Evolutionary conservation across 1,140 invertebrate species (phyloP), one percentile per base, ranked within the genome.

Genomic region (Adelges cooleyi): DNA sequence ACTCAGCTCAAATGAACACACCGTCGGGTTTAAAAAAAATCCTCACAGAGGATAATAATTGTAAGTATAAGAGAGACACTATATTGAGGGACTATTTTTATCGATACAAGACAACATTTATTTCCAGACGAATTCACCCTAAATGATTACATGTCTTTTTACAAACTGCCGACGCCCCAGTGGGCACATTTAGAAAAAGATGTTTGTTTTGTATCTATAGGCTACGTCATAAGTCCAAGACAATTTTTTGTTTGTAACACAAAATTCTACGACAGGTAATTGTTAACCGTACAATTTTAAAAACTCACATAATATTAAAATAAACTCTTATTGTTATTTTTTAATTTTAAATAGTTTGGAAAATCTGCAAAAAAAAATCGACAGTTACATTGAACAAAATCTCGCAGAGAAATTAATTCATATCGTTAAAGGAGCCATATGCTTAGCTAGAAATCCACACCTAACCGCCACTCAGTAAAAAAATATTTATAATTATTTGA

Each of bases 81-180:
- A n/a, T n/a, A n/a, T n/a, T n/a, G n/a, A n/a, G n/a, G n/a, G n/a
- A n/a, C n/a, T n/a, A n/a, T n/a, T n/a, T n/a, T n/a, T n/a, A n/a
- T n/a, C n/a, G n/a, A n/a, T n/a, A n/a, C n/a, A n/a, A n/a, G n/a
- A n/a, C n/a, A n/a, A n/a, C n/a, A n/a, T n/a, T n/a, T 48, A n/a
- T 62, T 29, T 48, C n/a, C 18, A 62, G 56, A 29, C 10, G 54
- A 62, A 48, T 11, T 62, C 4, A 29, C 10, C 2, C 2, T 62
- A 33, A 25, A 62, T 6, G 25, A 59, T 18, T 59, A 6, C 20
- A 59, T 59, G 54, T 10, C 40, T 18, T 2, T 59, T 3, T 46
- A 62, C 20, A 27, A 62, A 33, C n/a, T 62, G 4, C 56, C 56
- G 27, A 5, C 25, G 4, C 56, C 56, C 11, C 56, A 62, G 33